Conservation (phyloP, 2,113 vertebrate genomes). For the Numida meleagris region DNA sequence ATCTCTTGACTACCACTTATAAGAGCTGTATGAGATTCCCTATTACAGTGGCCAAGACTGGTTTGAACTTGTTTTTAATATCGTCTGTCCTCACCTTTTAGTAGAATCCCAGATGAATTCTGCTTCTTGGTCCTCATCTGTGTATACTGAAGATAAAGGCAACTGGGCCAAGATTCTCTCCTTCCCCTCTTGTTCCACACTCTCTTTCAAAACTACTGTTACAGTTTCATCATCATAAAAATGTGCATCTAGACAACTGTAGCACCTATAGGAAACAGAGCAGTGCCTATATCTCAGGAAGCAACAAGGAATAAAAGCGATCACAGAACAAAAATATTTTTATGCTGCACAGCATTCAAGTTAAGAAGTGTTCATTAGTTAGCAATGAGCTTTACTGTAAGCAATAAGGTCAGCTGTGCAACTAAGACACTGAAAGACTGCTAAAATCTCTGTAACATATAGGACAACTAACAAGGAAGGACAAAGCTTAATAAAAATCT, state of each 20-base stretch:
- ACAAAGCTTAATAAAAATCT: not conserved
- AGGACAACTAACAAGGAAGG: not conserved
- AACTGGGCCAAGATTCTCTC: constrained; percentile 88
- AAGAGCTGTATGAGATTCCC: not conserved
- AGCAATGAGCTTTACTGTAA: not conserved
- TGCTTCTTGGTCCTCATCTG: constrained; percentile 69
- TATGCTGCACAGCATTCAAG: not conserved
- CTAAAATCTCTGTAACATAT: not conserved
- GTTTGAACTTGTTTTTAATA: not conserved
- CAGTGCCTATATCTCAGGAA: not conserved
- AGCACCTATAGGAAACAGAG: constrained; percentile 64
- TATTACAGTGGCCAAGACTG: not conserved
- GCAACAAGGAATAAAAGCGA: not conserved
- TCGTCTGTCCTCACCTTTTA: constrained; percentile 76
- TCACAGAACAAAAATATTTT: not conserved
- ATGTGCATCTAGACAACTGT: constrained; percentile 91
- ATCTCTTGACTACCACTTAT: not conserved
- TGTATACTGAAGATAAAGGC: constrained; percentile 84
- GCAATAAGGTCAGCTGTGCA: not conserved
- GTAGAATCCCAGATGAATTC: constrained; percentile 83
- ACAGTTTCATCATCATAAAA: constrained; percentile 95
- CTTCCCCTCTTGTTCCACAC: constrained; percentile 81
- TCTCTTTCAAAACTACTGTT: constrained; percentile 87
- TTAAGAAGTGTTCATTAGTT: not conserved
- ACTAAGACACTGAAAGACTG: not conserved